These are phyloP conservation scores for Xestia c-nigrum DNA, from an alignment of 2,888 invertebrate genomes.

Conservation along the genomic window DNA sequence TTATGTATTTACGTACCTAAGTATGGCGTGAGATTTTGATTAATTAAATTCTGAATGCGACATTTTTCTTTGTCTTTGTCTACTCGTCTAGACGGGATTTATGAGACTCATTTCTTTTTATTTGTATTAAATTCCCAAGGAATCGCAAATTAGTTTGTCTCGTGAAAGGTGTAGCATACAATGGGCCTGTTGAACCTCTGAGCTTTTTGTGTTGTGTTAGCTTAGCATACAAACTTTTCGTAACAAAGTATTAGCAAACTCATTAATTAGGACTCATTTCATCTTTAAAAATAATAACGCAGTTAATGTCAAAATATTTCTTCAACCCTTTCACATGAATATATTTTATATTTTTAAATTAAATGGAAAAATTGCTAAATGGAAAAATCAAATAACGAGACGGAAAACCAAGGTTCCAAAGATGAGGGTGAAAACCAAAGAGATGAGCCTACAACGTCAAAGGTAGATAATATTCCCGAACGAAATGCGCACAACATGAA, in stretches of 20 bases:
- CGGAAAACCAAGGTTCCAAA: slow-evolving; percentile 9
- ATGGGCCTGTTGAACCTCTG: not conserved
- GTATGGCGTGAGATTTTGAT: slow-evolving; percentile 70
- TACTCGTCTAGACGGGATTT: slow-evolving; percentile 57
- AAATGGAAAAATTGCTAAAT: slow-evolving; percentile 36
- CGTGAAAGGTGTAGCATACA: slow-evolving; percentile 12
- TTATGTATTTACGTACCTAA: slow-evolving; percentile 75
- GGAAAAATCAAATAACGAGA: slow-evolving; percentile 36
- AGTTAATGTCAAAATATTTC: slow-evolving; percentile 16
- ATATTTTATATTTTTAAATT: slow-evolving; percentile 22
- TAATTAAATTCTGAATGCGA: slow-evolving; percentile 75
- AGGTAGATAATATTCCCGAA: slow-evolving; percentile 12
- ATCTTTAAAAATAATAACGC: not conserved
- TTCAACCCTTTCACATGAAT: not conserved
- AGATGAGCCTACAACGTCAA: slow-evolving; percentile 54
- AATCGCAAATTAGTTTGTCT: slow-evolving; percentile 48
- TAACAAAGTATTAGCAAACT: slow-evolving; percentile 30
- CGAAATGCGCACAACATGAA: slow-evolving; percentile 61
- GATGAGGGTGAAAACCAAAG: slow-evolving; percentile 13
- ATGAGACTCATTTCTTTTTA: slow-evolving; percentile 52
- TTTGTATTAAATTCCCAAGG: slow-evolving; percentile 51
- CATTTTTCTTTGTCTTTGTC: slow-evolving; percentile 65
- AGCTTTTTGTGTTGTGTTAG: not conserved
- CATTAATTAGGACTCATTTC: slow-evolving; percentile 1
- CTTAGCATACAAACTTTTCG: not conserved